These are phyloP conservation scores for Poecilia velifera DNA, from an alignment of 2,797 vertebrate genomes.

Conservation along the genomic window DNA sequence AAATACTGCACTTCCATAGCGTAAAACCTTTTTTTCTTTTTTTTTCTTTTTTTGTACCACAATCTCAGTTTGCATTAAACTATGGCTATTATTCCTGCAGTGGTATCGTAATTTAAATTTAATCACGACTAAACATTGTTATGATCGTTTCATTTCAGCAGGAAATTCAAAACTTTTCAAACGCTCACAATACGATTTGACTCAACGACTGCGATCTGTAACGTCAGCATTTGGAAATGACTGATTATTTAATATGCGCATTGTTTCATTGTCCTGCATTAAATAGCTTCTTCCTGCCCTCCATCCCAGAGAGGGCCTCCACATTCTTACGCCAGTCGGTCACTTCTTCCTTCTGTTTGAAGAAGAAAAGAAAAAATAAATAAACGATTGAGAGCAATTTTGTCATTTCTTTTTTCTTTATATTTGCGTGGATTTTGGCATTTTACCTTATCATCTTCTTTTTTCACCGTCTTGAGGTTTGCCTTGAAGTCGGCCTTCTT, in stretches of 20 bases:
- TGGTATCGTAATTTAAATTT: conserved; percentile 20
- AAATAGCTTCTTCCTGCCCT: conserved; percentile 83
- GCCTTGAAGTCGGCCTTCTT: conserved; percentile 84
- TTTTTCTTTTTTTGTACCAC: neutral
- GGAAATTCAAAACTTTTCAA: conserved; percentile 15
- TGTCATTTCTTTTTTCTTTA: neutral
- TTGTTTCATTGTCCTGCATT: conserved; percentile 59
- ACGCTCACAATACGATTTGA: neutral
- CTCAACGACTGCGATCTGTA: neutral
- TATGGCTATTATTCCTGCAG: conserved; percentile 14
- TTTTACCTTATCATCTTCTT: conserved; percentile 84
- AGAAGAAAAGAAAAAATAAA: neutral
- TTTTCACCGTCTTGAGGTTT: conserved; percentile 86
- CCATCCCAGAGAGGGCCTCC: conserved; percentile 82
- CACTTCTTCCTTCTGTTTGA: conserved; percentile 77
- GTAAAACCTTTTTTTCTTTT: conserved; percentile 2
- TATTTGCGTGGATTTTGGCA: neutral
- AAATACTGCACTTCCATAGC: conserved; percentile 39
- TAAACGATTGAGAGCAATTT: neutral
- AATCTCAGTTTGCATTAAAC: neutral
- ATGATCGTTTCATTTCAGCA: conserved; percentile 25
- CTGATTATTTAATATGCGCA: neutral
- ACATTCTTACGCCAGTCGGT: conserved; percentile 83
- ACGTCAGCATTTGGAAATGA: neutral
- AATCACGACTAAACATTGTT: conserved; percentile 13